Evolutionary conservation across 2,888 invertebrate species (phyloP).

Genomic region (Peribatodes rhomboidaria): DNA sequence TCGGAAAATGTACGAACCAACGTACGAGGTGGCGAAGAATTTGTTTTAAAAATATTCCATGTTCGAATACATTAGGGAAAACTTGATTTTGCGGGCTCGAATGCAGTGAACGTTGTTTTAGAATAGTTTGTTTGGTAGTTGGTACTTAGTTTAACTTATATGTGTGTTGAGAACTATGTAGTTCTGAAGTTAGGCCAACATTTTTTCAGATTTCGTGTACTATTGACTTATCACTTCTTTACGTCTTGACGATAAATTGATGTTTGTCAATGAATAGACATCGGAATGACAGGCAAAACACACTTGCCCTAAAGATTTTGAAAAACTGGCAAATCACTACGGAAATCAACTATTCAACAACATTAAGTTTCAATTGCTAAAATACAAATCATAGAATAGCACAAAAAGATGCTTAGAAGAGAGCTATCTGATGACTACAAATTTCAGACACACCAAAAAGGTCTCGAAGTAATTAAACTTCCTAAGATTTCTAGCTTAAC

Average conservation of each 20-base stretch:
- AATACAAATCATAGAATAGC: no score
- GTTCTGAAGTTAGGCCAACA: not conserved
- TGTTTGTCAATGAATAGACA: no score
- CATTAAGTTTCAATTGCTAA: no score
- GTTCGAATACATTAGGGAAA: slow-evolving; percentile 1
- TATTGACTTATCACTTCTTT: no score
- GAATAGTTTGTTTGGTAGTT: not conserved
- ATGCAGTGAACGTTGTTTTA: slow-evolving; percentile 1
- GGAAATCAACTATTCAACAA: not conserved
- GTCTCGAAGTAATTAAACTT: not conserved
- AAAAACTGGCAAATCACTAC: no score
- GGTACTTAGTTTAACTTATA: no score
- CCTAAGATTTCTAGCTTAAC: slow-evolving; percentile 23
- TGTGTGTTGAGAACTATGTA: no score
- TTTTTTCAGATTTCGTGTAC: no score
- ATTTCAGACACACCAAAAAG: not conserved
- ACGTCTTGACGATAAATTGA: no score
- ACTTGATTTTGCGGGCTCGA: not conserved
- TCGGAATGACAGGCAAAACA: no score
- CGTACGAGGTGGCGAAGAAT: not conserved
- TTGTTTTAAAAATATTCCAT: not conserved
- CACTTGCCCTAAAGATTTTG: no score
- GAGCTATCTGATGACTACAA: not conserved
- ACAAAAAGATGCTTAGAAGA: not conserved
- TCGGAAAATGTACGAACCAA: not conserved